Base-by-base conservation (phyloP, 2,113 vertebrate genomes). In the Aphyosemion australe region DNA sequence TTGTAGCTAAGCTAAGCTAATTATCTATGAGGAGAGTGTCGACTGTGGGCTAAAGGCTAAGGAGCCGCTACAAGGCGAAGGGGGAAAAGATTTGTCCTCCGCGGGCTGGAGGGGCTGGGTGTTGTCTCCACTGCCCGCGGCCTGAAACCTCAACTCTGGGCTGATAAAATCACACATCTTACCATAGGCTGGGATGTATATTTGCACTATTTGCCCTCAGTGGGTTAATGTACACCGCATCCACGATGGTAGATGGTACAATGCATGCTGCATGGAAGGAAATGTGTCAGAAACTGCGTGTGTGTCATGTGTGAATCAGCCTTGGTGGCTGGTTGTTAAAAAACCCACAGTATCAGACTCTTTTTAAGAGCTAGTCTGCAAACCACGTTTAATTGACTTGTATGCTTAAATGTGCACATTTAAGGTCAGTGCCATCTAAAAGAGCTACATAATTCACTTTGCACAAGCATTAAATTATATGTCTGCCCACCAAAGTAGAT, bases 31-130 rank as follows among this genome's bases (percentile, higher is more conserved):
- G 76, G 65, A 82, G 72, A 75, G 74, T 56, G 72, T 85, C 83
- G 90, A 87, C 88, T 84, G 78, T 76, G 60, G 79, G 87, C 88
- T 91, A 89, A 90, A 83, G 59, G 88, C 87, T 90, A 87, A 86
- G 87, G 76, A 87, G 84, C 82, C 74, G 82, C 87, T 84, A 69
- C 80, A 74, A 91, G 87, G 90, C 90, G 87, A 88, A 72, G 87
- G 88, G 84, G 79, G 63, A 70, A 74, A 71, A 69, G 82, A 84
- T 84, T 83, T 61, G 85, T 79, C 74, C 65, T 86, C 72, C 76
- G 74, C 86, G 72, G 73, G 69, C 60, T 70, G 80, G 47, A 80
- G 80, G 81, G 83, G 80, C 69, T 84, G 80, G 85, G 83, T 81
- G 80, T 83, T 84, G 83, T 75, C 78, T 84, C 31, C 74, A 41